Evolutionary conservation across 2,888 invertebrate species (phyloP).

Genomic region (Lysandra coridon): DNA sequence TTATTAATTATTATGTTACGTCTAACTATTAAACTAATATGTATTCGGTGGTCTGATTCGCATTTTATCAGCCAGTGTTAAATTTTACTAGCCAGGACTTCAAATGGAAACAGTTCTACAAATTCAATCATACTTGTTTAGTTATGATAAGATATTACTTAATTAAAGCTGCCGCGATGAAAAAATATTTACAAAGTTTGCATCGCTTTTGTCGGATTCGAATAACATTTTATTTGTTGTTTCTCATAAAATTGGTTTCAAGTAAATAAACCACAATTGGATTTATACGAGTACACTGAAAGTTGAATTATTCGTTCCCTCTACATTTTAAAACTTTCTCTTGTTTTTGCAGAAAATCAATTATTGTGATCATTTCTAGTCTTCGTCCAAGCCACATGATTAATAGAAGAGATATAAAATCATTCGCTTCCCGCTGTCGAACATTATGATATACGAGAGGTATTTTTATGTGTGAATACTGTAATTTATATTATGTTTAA

Average conservation of each 20-base stretch:
- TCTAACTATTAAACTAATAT: background rate
- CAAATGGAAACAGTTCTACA: background rate
- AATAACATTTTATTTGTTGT: constrained; percentile 17
- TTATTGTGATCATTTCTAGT: background rate
- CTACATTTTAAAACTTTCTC: background rate
- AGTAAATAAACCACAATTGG: background rate
- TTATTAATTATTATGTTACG: too few species aligned
- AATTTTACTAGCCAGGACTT: background rate
- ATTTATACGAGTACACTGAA: constrained; percentile 1
- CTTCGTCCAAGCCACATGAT: background rate
- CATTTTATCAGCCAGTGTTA: background rate
- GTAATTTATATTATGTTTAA: too few species aligned
- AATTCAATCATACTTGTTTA: background rate
- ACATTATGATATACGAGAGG: too few species aligned
- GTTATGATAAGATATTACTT: background rate
- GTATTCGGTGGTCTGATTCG: background rate
- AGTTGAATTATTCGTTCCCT: background rate
- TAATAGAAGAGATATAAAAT: background rate
- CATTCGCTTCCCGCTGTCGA: too few species aligned
- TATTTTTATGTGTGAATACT: too few species aligned
- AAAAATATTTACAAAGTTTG: constrained; percentile 4
- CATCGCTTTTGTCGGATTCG: background rate
- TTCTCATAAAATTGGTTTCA: background rate
- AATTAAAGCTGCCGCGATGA: background rate
- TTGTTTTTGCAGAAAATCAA: background rate